phyloP scores from a whole-genome alignment of 2,888 invertebrate species.

The Alloscopus bannaensis region DNA sequence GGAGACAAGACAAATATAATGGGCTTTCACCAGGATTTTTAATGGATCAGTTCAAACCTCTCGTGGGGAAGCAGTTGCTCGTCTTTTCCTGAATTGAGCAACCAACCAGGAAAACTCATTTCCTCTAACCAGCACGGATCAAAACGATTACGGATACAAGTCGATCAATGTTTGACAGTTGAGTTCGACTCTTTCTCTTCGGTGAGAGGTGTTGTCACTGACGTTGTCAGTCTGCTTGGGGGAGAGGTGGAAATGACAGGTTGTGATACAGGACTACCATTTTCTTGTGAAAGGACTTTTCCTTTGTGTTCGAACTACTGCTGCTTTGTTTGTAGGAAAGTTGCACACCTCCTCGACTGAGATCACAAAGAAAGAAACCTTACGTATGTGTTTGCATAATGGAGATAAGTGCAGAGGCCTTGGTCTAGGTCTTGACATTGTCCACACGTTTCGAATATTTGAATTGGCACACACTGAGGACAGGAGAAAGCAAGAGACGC shows the following conservation, averaged over 20 bases:
- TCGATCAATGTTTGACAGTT: slow-evolving; percentile 18
- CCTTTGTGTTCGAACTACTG: no score
- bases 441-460: slow-evolving; percentile 23
- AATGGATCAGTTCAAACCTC: neutral
- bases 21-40: neutral
- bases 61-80: no score
- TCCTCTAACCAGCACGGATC: slow-evolving; percentile 36
- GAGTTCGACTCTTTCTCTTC: neutral
- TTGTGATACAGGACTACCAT: neutral
- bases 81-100: neutral
- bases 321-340: neutral
- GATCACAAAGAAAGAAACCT: neutral
- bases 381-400: neutral
- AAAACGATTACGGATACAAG: slow-evolving; percentile 40
- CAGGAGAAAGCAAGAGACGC: neutral
- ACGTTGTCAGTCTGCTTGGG: neutral
- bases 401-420: neutral
- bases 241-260: neutral
- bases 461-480: no score
- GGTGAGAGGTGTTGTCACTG: no score
- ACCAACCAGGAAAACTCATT: slow-evolving; percentile 31
- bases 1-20: slow-evolving; percentile 10
- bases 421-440: slow-evolving; percentile 42
- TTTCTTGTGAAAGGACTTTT: no score
- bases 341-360: neutral